Base-by-base conservation (phyloP, 1,140 invertebrate species). In the Ceratosolen fusciceps region DNA sequence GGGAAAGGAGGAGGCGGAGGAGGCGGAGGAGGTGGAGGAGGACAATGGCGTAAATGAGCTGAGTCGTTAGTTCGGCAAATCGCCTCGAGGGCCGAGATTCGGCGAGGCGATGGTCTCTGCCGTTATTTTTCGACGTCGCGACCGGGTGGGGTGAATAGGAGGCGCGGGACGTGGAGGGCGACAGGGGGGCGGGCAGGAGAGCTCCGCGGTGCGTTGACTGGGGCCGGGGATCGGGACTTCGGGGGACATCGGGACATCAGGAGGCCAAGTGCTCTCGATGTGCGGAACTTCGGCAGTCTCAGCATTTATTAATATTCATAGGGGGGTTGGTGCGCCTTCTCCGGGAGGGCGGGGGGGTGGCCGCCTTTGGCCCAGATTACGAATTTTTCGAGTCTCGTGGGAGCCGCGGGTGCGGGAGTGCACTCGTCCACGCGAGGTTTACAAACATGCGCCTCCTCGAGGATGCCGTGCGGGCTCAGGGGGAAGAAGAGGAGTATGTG, bases 301-400 rank as follows among this genome's bases (percentile, higher is more conserved):
- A 87, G 86, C 86, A 86, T 80, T 80, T 80, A 87, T 87, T 86
- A 87, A 87, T 87, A 87, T 87, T 87, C 86, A 87, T 87, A 83
- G 49, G 5, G 49, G 3, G 49, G 49, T 21, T 14, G 49, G 3
- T 14, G 49, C 14, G 49, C 12, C 49, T 14, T 14, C 14, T 14
- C 49, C 12, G 49, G 19, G 49, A 19, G 49, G 10, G 49, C 12
- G 12, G 3, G 49, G 16, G 43, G 70, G 43, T 24, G 56, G 21
- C 56, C 4, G 26, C 43, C 2, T 31, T 8, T 73, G 71, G 71
- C 31, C 71, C 52, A 73, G 7, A 49, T 65, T 49, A 62, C 29
- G 47, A 68, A 7, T 58, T 77, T 70, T 43, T 39, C 49, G 54
- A 70, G 70, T 70, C 43, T 70, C 43, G 56, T 39, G 16, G 47